phyloP scores from a whole-genome alignment of 1,140 invertebrate species.

The Rhagoletis zephyria region DNA sequence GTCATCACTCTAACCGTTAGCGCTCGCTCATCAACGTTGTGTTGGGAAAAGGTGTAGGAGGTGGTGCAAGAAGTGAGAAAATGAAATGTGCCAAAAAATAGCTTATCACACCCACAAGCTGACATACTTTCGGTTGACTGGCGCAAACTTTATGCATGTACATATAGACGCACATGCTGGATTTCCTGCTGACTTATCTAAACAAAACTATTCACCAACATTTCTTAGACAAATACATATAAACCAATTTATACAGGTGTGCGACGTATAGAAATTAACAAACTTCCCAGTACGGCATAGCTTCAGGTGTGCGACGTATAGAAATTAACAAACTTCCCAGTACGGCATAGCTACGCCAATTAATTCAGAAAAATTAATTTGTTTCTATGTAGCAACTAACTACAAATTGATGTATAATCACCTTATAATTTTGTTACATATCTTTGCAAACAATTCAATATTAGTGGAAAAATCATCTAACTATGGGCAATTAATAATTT shows the following conservation, averaged over 20 bases:
- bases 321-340: too few relatives aligned
- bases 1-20: background rate
- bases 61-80: background rate
- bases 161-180: too few relatives aligned
- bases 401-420: too few relatives aligned
- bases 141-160: background rate
- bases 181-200: background rate
- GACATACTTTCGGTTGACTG: background rate
- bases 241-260: background rate
- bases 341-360: too few relatives aligned
- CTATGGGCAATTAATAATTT: too few relatives aligned
- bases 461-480: too few relatives aligned
- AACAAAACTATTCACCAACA: background rate
- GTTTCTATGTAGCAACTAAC: too few relatives aligned
- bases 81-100: constrained; percentile 1
- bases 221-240: background rate
- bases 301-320: background rate
- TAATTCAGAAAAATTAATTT: too few relatives aligned
- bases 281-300: too few relatives aligned
- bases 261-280: background rate
- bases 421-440: too few relatives aligned
- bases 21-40: background rate
- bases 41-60: background rate
- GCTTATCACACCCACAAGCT: background rate
- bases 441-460: too few relatives aligned